These are phyloP conservation scores for Parotocinclus haroldoi DNA, from an alignment of 2,797 vertebrate genomes.

Conservation along the genomic window DNA sequence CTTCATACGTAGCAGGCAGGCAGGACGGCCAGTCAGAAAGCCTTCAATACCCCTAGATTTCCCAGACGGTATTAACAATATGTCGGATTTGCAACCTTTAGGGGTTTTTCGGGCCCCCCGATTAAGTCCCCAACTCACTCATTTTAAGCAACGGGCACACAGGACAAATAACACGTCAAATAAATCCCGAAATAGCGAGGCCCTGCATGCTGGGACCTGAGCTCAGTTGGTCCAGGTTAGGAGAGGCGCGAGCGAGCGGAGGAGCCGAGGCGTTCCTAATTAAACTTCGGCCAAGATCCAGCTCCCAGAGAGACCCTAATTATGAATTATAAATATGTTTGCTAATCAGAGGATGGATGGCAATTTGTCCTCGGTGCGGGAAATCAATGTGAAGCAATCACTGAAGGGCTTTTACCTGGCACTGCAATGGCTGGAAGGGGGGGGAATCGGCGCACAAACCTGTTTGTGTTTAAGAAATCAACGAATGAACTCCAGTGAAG, in stretches of 20 bases:
- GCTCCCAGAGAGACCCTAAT: constrained; percentile 55
- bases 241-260: background rate
- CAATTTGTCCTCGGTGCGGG: constrained; percentile 64
- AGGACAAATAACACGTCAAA: too few relatives aligned
- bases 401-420: constrained; percentile 45
- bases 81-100: too few relatives aligned
- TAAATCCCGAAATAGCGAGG: too few relatives aligned
- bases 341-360: constrained; percentile 66
- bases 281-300: constrained; percentile 40
- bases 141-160: too few relatives aligned
- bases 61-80: too few relatives aligned
- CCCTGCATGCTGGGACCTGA: background rate
- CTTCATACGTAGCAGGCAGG: too few relatives aligned
- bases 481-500: constrained; percentile 5
- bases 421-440: constrained; percentile 4
- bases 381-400: constrained; percentile 53
- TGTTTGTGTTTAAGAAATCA: constrained; percentile 15
- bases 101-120: too few relatives aligned
- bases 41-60: too few relatives aligned
- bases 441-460: constrained; percentile 16
- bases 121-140: too few relatives aligned
- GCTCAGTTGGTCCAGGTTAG: constrained; percentile 22
- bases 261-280: constrained; percentile 30
- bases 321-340: constrained; percentile 66
- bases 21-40: too few relatives aligned